Evolutionary conservation across 2,113 vertebrate genomes (phyloP), one percentile per base, ranked within the genome.

Genomic region (Melanocharis versteri): DNA sequence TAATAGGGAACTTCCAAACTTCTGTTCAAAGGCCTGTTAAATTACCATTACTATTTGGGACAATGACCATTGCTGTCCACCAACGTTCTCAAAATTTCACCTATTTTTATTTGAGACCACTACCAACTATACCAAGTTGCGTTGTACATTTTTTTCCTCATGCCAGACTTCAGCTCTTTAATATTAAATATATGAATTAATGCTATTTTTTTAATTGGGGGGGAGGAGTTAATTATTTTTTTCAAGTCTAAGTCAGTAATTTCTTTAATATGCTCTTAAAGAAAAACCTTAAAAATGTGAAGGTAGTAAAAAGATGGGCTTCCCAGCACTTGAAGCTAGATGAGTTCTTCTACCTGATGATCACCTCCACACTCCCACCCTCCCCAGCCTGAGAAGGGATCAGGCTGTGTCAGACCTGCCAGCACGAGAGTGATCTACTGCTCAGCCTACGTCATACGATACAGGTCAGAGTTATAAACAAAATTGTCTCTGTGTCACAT

Each of bases 381-480:
- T 54, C 10, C 61, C 58, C 64, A 56, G 62, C 18, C 54, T 4
- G 17, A 87, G 60, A 44, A 56, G 79, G 83, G 91, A 64, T 35
- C 57, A 78, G 87, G 39, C 79, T 71, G 76, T 19, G 75, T 37
- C 58, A 70, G 54, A 78, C 44, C 27, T 23, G 71, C 82, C 64
- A 85, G 82, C 47, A 77, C 0, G 2, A 69, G 73, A 51, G 83
- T 70, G 90, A 96, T 89, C 87, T 54, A 80, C 40, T 19, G 90
- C 92, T 44, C 76, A 62, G 85, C 54, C 90, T 30, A 79, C 51
- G 0, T 78, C 94, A 96, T 12, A 11, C 0, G 92, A 96, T 58
- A 77, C 85, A 85, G 96, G 91, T 70, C 92, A 94, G 88, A 80
- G 88, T 77, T 78, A 92, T 68, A 96, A 96, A 96, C 93, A 93